phyloP scores from a whole-genome alignment of 1,140 invertebrate species.

The Drosophila neocordata region DNA sequence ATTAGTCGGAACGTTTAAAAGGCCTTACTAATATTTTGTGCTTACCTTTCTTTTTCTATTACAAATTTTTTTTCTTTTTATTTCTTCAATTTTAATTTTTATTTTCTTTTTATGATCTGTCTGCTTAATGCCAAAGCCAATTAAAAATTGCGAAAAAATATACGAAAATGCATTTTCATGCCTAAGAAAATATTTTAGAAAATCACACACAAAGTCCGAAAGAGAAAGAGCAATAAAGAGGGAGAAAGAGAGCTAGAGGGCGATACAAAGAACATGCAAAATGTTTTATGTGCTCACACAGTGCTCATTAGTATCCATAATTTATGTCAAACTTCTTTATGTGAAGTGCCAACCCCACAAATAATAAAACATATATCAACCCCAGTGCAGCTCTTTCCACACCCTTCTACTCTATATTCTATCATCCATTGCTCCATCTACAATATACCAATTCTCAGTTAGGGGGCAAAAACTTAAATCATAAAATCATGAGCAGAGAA shows the following conservation, averaged over 20 bases:
- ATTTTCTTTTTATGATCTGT: neutral
- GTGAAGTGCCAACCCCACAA: slow-evolving; percentile 62
- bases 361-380: slow-evolving; percentile 32
- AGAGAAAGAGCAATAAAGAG: neutral
- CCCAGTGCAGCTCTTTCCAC: neutral
- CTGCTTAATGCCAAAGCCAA: neutral
- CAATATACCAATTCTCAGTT: neutral
- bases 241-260: slow-evolving; percentile 20
- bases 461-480: slow-evolving; percentile 41
- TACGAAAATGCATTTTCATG: neutral
- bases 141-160: slow-evolving; percentile 6
- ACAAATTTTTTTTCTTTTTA: no score
- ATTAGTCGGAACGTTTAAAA: no score
- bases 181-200: slow-evolving; percentile 12
- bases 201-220: slow-evolving; percentile 3
- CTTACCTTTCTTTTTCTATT: no score
- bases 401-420: neutral
- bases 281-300: slow-evolving; percentile 69
- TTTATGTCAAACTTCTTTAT: slow-evolving; percentile 79
- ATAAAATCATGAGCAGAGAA: slow-evolving; percentile 51
- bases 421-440: neutral
- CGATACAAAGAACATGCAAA: slow-evolving; percentile 25
- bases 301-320: slow-evolving; percentile 79
- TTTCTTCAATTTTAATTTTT: neutral
- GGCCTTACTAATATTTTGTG: no score